These are phyloP conservation scores for Plutella xylostella DNA, from an alignment of 2,888 invertebrate genomes.

Conservation along the genomic window DNA sequence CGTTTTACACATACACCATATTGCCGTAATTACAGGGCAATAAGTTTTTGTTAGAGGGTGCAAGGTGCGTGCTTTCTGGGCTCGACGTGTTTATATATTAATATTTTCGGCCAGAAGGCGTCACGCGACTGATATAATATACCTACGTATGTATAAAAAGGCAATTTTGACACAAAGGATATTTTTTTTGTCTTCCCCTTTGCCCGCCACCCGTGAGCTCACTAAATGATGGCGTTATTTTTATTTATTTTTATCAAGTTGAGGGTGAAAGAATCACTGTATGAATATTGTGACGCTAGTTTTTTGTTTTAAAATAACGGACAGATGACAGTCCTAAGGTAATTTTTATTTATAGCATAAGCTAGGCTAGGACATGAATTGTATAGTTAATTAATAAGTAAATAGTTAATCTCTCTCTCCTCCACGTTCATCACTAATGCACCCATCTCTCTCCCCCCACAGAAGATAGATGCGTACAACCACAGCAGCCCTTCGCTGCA, in stretches of 20 bases:
- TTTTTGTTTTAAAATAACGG: too few relatives aligned
- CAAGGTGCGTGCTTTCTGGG: slow-evolving; percentile 24
- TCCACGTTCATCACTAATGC: too few relatives aligned
- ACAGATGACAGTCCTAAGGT: too few relatives aligned
- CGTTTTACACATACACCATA: slow-evolving; percentile 22
- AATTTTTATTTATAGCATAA: too few relatives aligned
- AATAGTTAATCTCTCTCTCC: too few relatives aligned
- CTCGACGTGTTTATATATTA: slow-evolving; percentile 28
- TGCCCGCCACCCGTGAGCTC: slow-evolving; percentile 6
- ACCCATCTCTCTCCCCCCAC: slow-evolving; percentile 54
- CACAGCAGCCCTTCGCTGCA: slow-evolving; percentile 87
- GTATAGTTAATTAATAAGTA: too few relatives aligned
- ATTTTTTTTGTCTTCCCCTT: slow-evolving; percentile 23
- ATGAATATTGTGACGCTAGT: too few relatives aligned
- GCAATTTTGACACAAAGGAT: slow-evolving; percentile 27
- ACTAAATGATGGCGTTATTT: slow-evolving; percentile 14
- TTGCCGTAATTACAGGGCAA: slow-evolving; percentile 26
- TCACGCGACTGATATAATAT: slow-evolving; percentile 26
- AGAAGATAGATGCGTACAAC: slow-evolving; percentile 91
- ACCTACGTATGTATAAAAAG: slow-evolving; percentile 15
- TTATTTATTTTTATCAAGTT: slow-evolving; percentile 14
- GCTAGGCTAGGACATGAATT: too few relatives aligned
- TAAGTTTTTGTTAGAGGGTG: slow-evolving; percentile 22
- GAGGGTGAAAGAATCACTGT: too few relatives aligned
- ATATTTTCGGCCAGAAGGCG: slow-evolving; percentile 29